Conservation (phyloP, 2,113 vertebrate species). For the Labrus mixtus region DNA sequence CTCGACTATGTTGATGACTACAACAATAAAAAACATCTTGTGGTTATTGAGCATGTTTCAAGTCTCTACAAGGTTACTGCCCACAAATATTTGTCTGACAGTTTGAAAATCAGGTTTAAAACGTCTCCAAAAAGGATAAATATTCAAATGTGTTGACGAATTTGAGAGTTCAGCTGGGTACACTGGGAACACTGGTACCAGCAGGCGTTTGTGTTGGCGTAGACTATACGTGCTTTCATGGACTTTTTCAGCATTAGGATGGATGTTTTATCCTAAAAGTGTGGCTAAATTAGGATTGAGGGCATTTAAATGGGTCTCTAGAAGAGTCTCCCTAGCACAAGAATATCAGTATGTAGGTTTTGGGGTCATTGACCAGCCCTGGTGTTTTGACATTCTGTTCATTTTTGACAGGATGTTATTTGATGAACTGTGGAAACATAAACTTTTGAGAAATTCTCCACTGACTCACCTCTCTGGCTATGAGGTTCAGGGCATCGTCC, state of each 20-base stretch:
- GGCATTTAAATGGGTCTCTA: neutral
- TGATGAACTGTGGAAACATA: neutral
- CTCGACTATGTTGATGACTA: too few species aligned
- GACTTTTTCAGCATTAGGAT: neutral
- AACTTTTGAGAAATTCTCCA: neutral
- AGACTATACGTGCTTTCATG: neutral
- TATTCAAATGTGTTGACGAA: neutral
- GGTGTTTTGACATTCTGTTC: neutral
- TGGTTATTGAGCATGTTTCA: neutral
- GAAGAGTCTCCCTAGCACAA: neutral
- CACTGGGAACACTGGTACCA: neutral
- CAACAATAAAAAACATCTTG: too few species aligned
- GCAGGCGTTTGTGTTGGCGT: neutral
- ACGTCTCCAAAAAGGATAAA: too few species aligned
- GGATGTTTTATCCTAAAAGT: neutral
- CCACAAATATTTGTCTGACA: too few species aligned
- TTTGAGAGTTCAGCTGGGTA: neutral
- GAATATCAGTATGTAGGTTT: slow-evolving; percentile 1
- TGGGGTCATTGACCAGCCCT: neutral
- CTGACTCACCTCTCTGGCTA: slow-evolving; percentile 90
- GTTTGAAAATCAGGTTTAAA: neutral
- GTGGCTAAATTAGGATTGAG: neutral
- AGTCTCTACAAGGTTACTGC: neutral
- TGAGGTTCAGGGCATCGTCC: slow-evolving; percentile 92
- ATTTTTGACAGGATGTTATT: neutral